Evolutionary conservation across 2,888 invertebrate genomes (phyloP), one percentile per base, ranked within the genome.

Genomic region (Clusia tigrina): DNA sequence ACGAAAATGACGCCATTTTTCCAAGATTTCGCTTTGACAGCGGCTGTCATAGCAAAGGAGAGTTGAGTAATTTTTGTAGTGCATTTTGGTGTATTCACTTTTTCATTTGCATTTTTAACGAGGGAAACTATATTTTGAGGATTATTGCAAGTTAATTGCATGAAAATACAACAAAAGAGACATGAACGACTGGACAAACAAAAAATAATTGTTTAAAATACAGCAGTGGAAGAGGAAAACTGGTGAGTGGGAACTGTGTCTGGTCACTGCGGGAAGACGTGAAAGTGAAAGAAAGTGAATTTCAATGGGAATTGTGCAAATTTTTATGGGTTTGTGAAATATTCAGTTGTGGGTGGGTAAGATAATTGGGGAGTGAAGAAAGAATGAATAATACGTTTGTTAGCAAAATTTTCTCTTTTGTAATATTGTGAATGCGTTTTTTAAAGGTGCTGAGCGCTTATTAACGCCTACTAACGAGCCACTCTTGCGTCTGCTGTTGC

Each of bases 41-140:
- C 12, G 12, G 12, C 32, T 60, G 60, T 46, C 60, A 60, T 46
- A n/a, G 48, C 48, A 55, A 60, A 60, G 46, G 48, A 51, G 55
- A 55, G 55, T n/a, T 26, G 46, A 17, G 51, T 55, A 55, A 60
- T 25, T 55, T 60, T 60, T 56, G n/a, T 37, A 37, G 32, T 51
- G 17, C n/a, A 51, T 22, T 62, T 46, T 58, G 53, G 54, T 58
- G 54, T 62, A 62, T 58, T 62, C 32, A 62, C 9, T 38, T 62
- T 58, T 62, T 54, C 24, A 23, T 58, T 32, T 26, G 54, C 53
- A 42, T 37, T 48, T 62, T 62, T 56, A 42, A 3, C 42, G n/a
- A 42, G n/a, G n/a, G 9, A 42, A 42, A 42, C n/a, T 42, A 42
- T 3, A 12, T 6, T 42, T 42, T 42, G 42, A 42, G 12, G 12